phyloP scores from a whole-genome alignment of 2,888 invertebrate genomes.

The Empis livida region DNA sequence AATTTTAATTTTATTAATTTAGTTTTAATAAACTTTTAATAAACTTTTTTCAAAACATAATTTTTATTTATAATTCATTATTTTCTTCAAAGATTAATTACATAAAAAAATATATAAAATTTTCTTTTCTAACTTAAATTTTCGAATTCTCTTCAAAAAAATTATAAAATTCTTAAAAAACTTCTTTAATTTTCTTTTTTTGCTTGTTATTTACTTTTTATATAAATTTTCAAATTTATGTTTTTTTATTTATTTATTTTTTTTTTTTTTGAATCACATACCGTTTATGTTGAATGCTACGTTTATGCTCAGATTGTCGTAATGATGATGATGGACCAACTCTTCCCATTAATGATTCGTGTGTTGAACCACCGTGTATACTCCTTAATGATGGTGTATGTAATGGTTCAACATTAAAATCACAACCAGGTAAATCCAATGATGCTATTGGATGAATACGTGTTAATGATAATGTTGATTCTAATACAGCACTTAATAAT shows the following conservation, averaged over 20 bases:
- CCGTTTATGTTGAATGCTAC: constrained; percentile 34
- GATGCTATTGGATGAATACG: constrained; percentile 36
- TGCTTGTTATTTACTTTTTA: not conserved
- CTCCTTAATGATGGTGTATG: constrained; percentile 25
- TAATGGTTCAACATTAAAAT: constrained; percentile 25
- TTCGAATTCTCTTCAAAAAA: no score
- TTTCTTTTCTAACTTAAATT: no score
- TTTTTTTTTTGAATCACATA: constrained; percentile 17
- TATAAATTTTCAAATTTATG: not conserved
- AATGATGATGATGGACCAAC: constrained; percentile 17
- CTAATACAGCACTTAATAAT: constrained; percentile 34
- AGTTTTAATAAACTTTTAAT: no score
- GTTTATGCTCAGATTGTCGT: constrained; percentile 25
- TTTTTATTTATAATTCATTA: no score
- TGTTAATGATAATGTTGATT: constrained; percentile 35
- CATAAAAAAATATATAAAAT: no score
- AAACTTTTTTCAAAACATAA: no score
- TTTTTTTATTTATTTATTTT: not conserved
- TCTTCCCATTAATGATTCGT: constrained; percentile 15
- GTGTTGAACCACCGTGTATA: constrained; percentile 19
- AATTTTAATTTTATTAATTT: no score
- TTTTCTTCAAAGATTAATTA: no score
- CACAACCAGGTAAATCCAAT: constrained; percentile 34
- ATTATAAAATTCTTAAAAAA: no score
- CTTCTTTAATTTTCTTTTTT: not conserved